These are phyloP conservation scores for Rutilus rutilus DNA, from an alignment of 2,113 vertebrate species.

Conservation along the genomic window DNA sequence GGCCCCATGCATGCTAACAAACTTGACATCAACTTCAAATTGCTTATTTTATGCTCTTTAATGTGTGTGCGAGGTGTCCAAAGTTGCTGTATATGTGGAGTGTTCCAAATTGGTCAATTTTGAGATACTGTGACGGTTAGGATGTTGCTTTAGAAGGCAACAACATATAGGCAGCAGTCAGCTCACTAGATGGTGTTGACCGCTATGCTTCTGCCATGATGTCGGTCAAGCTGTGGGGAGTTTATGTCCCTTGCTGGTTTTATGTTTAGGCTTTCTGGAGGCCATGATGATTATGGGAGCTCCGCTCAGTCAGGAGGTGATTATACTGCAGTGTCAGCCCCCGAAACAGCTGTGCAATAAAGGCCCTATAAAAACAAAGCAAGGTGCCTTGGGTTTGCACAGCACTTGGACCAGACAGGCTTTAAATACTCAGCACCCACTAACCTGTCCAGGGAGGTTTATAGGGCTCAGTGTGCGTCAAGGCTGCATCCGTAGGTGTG, in stretches of 20 bases:
- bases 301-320: conserved; percentile 60
- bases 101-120: too few relatives aligned
- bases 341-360: conserved; percentile 77
- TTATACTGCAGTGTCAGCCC: conserved; percentile 66
- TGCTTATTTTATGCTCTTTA: too few relatives aligned
- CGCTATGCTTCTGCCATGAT: conserved; percentile 19
- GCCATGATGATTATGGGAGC: conserved; percentile 70
- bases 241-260: conserved; percentile 53
- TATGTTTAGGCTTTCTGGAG: conserved; percentile 54
- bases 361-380: conserved; percentile 73
- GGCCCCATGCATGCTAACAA: too few relatives aligned
- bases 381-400: conserved; percentile 64
- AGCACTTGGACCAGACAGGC: conserved; percentile 75
- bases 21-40: too few relatives aligned
- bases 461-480: conserved; percentile 4
- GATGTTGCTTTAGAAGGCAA: background rate
- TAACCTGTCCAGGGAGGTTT: conserved; percentile 54
- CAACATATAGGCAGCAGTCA: background rate
- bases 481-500: conserved; percentile 3
- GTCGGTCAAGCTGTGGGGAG: conserved; percentile 38
- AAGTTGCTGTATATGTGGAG: too few relatives aligned
- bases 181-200: conserved; percentile 33
- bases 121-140: too few relatives aligned
- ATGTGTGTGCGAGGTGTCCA: too few relatives aligned
- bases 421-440: conserved; percentile 70